Percentiles rank a stretch among this genome's conserved stretches.
Evolutionary conservation across 1,140 invertebrate species (phyloP).

Genomic region (Dolichoris vasculosae): DNA sequence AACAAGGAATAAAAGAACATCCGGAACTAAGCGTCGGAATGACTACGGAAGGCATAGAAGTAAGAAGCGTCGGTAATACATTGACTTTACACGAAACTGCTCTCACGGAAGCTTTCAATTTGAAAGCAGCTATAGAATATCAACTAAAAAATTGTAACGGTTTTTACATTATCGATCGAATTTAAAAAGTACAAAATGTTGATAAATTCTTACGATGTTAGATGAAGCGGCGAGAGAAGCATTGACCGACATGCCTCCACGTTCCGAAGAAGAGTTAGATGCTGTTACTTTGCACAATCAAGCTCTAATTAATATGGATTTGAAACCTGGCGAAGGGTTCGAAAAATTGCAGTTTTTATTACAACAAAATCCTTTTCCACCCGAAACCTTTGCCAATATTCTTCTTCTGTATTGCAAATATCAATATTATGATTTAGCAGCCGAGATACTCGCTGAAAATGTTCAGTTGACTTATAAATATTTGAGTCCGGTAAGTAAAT

Average conservation of each 20-base stretch:
- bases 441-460: constrained; percentile 98
- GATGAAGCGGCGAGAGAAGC: constrained; percentile 94
- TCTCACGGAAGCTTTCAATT: constrained; percentile 97
- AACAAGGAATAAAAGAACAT: constrained; percentile 96
- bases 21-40: constrained; percentile 98
- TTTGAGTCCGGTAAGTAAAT: constrained; percentile 84
- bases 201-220: constrained; percentile 65
- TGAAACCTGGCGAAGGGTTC: constrained; percentile 93
- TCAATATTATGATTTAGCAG: constrained; percentile 97
- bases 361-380: constrained; percentile 96
- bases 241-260: constrained; percentile 97
- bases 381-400: constrained; percentile 98
- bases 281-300: constrained; percentile 98
- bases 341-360: constrained; percentile 98
- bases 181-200: constrained; percentile 24
- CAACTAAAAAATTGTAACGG: constrained; percentile 92
- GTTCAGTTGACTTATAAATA: constrained; percentile 98
- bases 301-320: constrained; percentile 95
- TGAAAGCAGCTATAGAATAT: constrained; percentile 99
- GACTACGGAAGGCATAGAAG: constrained; percentile 98
- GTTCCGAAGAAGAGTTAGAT: constrained; percentile 97
- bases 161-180: neutral
- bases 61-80: constrained; percentile 97
- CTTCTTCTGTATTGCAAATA: constrained; percentile 97
- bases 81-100: constrained; percentile 96